A percentile compares a stretch with the other conserved stretches of the same genome.
Conservation (phyloP, 2,113 vertebrate species). For the Lamprotornis superbus region DNA sequence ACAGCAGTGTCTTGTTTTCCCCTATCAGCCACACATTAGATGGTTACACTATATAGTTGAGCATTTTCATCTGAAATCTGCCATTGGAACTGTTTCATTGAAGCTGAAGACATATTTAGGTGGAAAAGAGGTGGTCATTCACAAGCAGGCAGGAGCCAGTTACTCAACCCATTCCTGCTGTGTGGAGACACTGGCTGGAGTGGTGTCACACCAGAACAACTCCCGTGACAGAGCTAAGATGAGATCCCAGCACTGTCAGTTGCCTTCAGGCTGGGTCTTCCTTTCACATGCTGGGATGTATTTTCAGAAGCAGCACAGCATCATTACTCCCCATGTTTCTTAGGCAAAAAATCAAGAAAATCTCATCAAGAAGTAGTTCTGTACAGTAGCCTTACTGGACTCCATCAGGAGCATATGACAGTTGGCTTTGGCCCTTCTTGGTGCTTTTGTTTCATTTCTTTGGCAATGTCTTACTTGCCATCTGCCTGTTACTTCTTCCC, state of each 20-base stretch:
- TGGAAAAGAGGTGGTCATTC: background rate
- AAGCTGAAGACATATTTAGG: background rate
- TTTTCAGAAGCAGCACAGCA: background rate
- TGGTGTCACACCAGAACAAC: background rate
- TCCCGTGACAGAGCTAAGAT: background rate
- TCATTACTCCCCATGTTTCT: background rate
- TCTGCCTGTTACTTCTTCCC: constrained; percentile 45
- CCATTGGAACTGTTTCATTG: background rate
- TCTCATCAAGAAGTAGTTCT: background rate
- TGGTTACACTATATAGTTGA: background rate
- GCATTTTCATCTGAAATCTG: background rate
- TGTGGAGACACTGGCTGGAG: background rate
- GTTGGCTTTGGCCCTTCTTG: background rate
- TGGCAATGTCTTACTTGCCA: constrained; percentile 19
- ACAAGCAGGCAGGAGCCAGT: background rate
- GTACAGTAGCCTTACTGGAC: background rate
- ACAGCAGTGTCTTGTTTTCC: background rate
- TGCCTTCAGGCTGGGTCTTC: background rate
- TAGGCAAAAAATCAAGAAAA: background rate
- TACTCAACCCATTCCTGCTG: background rate
- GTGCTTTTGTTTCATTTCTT: background rate
- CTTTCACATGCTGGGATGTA: background rate
- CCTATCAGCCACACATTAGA: background rate
- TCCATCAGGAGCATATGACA: background rate
- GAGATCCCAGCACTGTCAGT: background rate